These are phyloP conservation scores for Mionectes olivaceus DNA, from an alignment of 2,797 vertebrate species.

Conservation along the genomic window DNA sequence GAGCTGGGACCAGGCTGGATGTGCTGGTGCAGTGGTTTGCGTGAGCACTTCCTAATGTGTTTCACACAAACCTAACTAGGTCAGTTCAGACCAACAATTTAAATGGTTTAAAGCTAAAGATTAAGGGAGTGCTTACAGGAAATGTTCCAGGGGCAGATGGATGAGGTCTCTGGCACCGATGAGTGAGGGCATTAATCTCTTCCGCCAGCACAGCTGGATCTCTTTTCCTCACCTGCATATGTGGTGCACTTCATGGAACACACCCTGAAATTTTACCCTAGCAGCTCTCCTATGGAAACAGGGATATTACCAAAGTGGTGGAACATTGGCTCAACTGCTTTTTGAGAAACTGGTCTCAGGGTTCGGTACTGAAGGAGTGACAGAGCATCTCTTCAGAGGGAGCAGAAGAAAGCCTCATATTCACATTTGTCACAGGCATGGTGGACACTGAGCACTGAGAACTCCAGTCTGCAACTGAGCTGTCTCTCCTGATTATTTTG, in stretches of 20 bases:
- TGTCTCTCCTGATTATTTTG: neutral
- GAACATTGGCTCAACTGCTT: neutral
- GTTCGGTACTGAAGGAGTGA: neutral
- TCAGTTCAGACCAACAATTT: conserved; percentile 48
- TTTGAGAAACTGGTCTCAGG: neutral
- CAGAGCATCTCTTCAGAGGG: neutral
- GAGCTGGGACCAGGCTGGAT: neutral
- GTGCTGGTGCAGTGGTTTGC: neutral
- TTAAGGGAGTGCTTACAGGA: conserved; percentile 51
- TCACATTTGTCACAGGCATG: neutral
- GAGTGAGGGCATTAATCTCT: conserved; percentile 19
- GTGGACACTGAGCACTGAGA: neutral
- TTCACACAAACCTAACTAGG: conserved; percentile 12
- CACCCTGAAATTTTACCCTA: neutral
- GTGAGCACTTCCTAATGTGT: neutral
- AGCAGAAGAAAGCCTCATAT: neutral
- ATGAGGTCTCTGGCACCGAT: conserved; percentile 1
- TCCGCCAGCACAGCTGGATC: conserved; percentile 25
- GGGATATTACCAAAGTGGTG: neutral
- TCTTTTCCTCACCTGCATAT: neutral
- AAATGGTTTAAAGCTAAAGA: conserved; percentile 56
- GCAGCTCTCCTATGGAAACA: neutral
- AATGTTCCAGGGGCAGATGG: conserved; percentile 12
- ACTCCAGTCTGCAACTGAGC: neutral
- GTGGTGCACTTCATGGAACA: neutral